Conservation (phyloP, 2,113 vertebrate genomes). For the Stegastes partitus region DNA sequence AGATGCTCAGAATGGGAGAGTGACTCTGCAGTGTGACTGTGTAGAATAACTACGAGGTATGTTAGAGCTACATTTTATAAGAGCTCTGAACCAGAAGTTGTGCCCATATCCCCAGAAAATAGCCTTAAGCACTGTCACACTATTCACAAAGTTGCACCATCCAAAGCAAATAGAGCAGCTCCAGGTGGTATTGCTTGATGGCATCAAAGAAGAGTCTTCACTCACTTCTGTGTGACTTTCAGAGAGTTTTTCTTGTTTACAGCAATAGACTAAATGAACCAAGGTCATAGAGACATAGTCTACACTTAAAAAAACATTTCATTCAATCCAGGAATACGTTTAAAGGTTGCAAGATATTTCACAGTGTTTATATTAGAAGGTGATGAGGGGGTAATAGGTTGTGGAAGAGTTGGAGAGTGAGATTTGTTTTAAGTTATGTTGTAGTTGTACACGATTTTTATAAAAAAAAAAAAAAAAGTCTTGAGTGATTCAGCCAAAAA, state of each 20-base stretch:
- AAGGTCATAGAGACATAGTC: neutral
- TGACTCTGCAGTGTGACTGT: neutral
- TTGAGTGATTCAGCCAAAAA: too few relatives aligned
- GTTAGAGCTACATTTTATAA: conserved; percentile 30
- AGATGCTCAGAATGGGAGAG: neutral
- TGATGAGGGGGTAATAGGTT: neutral
- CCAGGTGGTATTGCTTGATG: conserved; percentile 30
- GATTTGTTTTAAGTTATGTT: neutral
- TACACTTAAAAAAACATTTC: conserved; percentile 1
- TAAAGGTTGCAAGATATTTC: neutral
- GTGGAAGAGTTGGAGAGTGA: neutral
- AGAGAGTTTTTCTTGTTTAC: conserved; percentile 14
- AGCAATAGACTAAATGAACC: neutral
- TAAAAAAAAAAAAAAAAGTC: too few relatives aligned
- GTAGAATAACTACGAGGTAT: conserved; percentile 8
- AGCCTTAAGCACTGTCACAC: conserved; percentile 16
- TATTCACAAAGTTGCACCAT: conserved; percentile 21
- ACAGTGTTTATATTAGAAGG: neutral
- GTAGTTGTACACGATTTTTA: neutral
- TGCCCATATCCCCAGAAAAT: conserved; percentile 30
- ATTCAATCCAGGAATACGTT: neutral
- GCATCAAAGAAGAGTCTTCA: conserved; percentile 29
- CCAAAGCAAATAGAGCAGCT: conserved; percentile 10
- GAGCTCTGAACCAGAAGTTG: conserved; percentile 34
- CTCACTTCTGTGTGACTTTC: conserved; percentile 21